Evolutionary conservation across 2,113 vertebrate species (phyloP), one percentile per base, ranked within the genome.

Genomic region (Nerophis ophidion): DNA sequence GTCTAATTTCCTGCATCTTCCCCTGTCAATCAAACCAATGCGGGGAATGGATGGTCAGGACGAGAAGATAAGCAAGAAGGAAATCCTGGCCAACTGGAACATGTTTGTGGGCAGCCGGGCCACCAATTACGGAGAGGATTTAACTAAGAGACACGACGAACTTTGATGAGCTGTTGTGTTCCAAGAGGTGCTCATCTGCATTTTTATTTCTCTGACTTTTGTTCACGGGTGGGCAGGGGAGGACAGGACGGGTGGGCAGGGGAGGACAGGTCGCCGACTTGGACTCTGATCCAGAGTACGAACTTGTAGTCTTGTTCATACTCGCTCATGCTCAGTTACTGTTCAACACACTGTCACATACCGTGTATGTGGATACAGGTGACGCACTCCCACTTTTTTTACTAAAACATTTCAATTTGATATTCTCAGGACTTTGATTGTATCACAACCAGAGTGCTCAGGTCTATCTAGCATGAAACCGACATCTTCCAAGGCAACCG

Each of bases 61-160:
- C 0, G 87, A 88, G 12, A 93, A 89, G 79, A 90, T 97, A 36
- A 93, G 92, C 75, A 96, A 94, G 85, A 80, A 87, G n/a, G 94
- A 97, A 84, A 92, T 97, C 77, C 81, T 96, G 82, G 87, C 85
- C 64, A 95, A 94, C 79, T 97, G 94, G 94, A 94, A 93, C 85
- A 93, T 97, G 94, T 97, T 97, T 76, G 94, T 97, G 61, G 94
- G 94, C 46, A 96, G 94, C 88, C 94, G 94, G 72, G 94, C 91
- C 4, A 97, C 94, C 71, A 97, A 95, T 88, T 97, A 96, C 0
- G 94, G 94, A 0, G 93, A 97, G 72, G 94, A 97, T 76, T 85
- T 97, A 66, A 96, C 92, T 0, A 91, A 88, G 66, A 90, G 88
- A 61, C 94, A 97, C 0, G 94, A 97, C 0, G 94, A 97, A 75